phyloP scores from a whole-genome alignment of 37 sponge, comb jelly and placozoan species.

The Corticium candelabrum region DNA sequence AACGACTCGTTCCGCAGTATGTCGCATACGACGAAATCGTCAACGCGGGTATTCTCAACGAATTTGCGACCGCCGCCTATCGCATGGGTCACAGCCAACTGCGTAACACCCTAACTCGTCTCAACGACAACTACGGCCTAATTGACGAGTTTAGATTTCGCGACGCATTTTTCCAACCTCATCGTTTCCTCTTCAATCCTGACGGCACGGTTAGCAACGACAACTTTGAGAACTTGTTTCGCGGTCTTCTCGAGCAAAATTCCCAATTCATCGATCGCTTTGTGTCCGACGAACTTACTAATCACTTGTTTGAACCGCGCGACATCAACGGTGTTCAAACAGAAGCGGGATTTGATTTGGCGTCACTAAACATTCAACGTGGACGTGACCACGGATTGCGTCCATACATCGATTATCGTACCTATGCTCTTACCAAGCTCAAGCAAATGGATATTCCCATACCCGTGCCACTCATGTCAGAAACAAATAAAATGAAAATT shows the following conservation, averaged over 20 bases:
- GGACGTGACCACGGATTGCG: constrained; percentile 74
- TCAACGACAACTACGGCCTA: constrained; percentile 22
- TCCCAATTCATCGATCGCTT: constrained; percentile 54
- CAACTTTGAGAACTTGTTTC: constrained; percentile 18
- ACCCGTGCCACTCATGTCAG: too few relatives aligned
- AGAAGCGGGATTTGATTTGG: constrained; percentile 47
- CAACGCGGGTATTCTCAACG: constrained; percentile 50
- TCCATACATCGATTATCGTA: too few relatives aligned
- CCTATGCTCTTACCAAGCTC: too few relatives aligned
- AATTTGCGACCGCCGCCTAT: constrained; percentile 73
- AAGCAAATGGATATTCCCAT: too few relatives aligned
- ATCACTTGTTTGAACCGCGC: constrained; percentile 28
- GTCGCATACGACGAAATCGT: constrained; percentile 39
- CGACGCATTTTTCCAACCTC: constrained; percentile 56
- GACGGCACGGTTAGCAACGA: too few relatives aligned
- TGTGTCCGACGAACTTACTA: constrained; percentile 43
- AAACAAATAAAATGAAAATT: too few relatives aligned
- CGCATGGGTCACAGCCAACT: constrained; percentile 80
- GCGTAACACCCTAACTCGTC: constrained; percentile 30
- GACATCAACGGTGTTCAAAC: neutral
- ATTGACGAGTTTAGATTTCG: constrained; percentile 37
- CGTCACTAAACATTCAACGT: constrained; percentile 77
- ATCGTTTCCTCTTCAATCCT: neutral
- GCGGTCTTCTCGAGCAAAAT: constrained; percentile 35
- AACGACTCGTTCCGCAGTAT: neutral